Conservation (phyloP, 2,113 vertebrate genomes). For the Chloroceryle aenea region DNA sequence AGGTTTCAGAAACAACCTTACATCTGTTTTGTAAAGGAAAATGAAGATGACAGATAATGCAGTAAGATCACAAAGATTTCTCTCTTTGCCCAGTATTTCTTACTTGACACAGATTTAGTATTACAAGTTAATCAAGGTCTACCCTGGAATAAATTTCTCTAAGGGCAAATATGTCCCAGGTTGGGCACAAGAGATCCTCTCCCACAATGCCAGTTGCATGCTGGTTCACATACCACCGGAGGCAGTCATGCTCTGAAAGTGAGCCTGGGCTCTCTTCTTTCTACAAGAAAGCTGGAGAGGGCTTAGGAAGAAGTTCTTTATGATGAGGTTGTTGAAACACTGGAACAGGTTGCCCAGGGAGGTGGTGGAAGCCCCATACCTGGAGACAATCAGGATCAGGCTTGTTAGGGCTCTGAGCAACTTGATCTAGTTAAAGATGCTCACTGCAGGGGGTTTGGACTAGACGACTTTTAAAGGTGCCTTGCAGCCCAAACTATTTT, state of each 20-base stretch:
- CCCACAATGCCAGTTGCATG: not conserved
- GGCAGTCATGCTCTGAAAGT: not conserved
- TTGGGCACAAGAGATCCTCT: not conserved
- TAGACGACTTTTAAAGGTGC: no score
- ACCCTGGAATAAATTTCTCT: not conserved
- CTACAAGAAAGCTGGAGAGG: no score
- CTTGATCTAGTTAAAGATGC: no score
- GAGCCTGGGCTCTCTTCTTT: not conserved
- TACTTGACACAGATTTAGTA: not conserved
- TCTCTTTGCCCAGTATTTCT: not conserved
- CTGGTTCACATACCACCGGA: not conserved
- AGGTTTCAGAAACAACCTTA: not conserved
- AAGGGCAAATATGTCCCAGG: not conserved
- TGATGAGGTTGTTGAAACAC: no score
- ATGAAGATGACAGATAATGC: not conserved
- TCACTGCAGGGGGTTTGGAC: no score
- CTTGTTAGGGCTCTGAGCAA: no score
- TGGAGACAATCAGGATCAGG: no score
- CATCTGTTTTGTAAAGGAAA: not conserved
- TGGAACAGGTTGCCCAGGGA: no score
- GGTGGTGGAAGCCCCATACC: no score
- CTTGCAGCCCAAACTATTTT: no score
- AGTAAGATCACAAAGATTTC: not conserved
- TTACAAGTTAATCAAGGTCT: not conserved
- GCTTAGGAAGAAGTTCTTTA: no score